These are phyloP conservation scores for Poecilobothrus nobilitatus DNA, from an alignment of 2,888 invertebrate species.

Conservation along the genomic window DNA sequence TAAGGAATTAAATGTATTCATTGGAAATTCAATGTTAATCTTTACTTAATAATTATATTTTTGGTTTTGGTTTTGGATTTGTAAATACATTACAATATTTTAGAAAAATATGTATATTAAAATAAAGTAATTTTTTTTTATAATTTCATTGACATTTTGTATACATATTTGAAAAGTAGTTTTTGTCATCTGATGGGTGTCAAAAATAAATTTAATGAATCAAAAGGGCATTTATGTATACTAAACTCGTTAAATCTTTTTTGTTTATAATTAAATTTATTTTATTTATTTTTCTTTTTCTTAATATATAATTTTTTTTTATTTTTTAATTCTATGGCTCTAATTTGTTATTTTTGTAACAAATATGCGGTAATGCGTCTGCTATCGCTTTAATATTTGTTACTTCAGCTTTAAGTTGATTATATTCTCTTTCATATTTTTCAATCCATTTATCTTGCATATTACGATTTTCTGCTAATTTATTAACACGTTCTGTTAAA, in stretches of 20 bases:
- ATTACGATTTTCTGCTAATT: slow-evolving; percentile 61
- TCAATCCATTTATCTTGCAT: slow-evolving; percentile 68
- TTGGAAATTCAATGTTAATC: too few relatives aligned
- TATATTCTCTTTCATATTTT: slow-evolving; percentile 69
- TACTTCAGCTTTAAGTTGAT: slow-evolving; percentile 63
- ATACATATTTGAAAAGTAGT: too few relatives aligned
- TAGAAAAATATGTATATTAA: too few relatives aligned
- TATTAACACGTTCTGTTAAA: slow-evolving; percentile 65
- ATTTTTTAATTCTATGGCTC: slow-evolving; percentile 46
- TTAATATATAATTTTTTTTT: slow-evolving; percentile 10
- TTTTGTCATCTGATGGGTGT: too few relatives aligned
- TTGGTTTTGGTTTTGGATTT: too few relatives aligned
- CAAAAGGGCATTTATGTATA: too few relatives aligned
- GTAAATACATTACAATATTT: too few relatives aligned
- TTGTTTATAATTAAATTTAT: neutral
- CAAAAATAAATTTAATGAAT: too few relatives aligned
- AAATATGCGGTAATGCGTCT: slow-evolving; percentile 71
- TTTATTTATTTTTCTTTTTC: neutral
- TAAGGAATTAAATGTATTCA: too few relatives aligned
- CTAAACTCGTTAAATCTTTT: neutral
- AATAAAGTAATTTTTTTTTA: too few relatives aligned
- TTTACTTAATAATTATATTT: too few relatives aligned
- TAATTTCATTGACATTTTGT: too few relatives aligned
- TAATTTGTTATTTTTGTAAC: slow-evolving; percentile 68
- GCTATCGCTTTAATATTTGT: slow-evolving; percentile 73